Evolutionary conservation across 2,888 invertebrate genomes (phyloP).

Genomic region (Ophion costatus): DNA sequence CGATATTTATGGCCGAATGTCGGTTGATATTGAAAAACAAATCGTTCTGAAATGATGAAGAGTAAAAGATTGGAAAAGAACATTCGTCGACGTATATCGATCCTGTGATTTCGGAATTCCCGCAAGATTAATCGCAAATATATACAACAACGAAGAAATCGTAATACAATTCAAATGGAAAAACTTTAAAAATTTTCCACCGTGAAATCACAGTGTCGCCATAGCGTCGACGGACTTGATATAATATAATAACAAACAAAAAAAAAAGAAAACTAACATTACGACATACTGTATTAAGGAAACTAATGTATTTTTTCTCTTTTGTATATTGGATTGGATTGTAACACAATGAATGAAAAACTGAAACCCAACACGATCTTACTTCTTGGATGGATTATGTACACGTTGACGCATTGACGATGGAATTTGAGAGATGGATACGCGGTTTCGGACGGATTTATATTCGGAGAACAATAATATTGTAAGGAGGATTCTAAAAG

Average conservation of each 20-base stretch:
- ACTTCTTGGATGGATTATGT: conserved; percentile 83
- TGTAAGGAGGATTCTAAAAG: conserved; percentile 73
- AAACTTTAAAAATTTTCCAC: conserved; percentile 6
- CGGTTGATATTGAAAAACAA: conserved; percentile 15
- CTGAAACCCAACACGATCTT: conserved; percentile 83
- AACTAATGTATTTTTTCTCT: conserved; percentile 84
- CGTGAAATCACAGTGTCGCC: conserved; percentile 69
- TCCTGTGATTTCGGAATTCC: conserved; percentile 70
- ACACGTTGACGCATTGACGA: conserved; percentile 79
- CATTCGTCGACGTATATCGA: conserved; percentile 72
- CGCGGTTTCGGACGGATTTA: conserved; percentile 74
- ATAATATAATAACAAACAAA: conserved; percentile 47
- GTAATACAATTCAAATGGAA: conserved; percentile 10
- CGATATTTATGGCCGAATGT: conserved; percentile 13
- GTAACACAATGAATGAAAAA: conserved; percentile 84
- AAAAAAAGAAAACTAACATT: conserved; percentile 58
- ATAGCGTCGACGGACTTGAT: conserved; percentile 73
- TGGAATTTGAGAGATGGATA: conserved; percentile 72
- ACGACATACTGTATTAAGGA: conserved; percentile 68
- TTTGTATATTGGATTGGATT: conserved; percentile 84
- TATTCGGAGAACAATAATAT: conserved; percentile 77
- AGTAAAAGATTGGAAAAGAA: conserved; percentile 69
- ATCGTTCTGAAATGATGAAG: conserved; percentile 39
- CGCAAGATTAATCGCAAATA: conserved; percentile 2
- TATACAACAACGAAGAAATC: not conserved